Evolutionary conservation across 2,888 invertebrate genomes (phyloP), one percentile per base, ranked within the genome.

Genomic region (Eremobia ochroleuca): DNA sequence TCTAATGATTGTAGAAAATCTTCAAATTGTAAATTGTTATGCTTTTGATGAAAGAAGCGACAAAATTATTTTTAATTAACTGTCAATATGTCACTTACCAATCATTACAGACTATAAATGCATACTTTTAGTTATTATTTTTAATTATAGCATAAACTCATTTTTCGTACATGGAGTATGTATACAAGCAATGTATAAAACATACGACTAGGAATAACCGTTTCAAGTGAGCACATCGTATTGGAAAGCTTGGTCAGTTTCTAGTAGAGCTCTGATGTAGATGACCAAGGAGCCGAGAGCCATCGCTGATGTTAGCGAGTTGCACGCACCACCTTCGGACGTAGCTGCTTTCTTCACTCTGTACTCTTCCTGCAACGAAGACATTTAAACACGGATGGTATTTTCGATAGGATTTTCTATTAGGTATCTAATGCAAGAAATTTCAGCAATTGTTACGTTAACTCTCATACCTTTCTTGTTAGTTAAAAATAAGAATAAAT

Each of bases 191-290:
- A 74, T 31, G 15, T 46, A n/a, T 31, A 73, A 55, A 76, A 58
- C 34, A 43, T 49, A 40, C 37, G 28, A 34, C 37, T 46, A 34
- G 55, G 18, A n/a, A 18, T 13, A 52, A n/a, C 9, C 25, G 37
- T 34, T 58, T 91, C 90, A 96, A 9, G 88, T 89, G 34, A 96
- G 87, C 4, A 96, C 93, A 81, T 96, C 96, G 75, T 97, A 97
- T 81, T 97, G 96, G 82, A 97, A 97, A 3, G 96, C 96, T 85
- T 96, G 96, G 82, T 97, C 96, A 0, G 96, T 95, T 85, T 97
- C 96, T 58, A 96, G 87, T 5, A 97, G 87, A 0, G 96, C 95
- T 78, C 96, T 89, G n/a, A 95, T 88, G 82, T 96, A 96, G 34
- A 96, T 79, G 3, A 92, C 93, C 62, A 97, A 85, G 1, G 95